Evolutionary conservation across 2,113 vertebrate genomes (phyloP).

Genomic region (Gambusia holbrooki): DNA sequence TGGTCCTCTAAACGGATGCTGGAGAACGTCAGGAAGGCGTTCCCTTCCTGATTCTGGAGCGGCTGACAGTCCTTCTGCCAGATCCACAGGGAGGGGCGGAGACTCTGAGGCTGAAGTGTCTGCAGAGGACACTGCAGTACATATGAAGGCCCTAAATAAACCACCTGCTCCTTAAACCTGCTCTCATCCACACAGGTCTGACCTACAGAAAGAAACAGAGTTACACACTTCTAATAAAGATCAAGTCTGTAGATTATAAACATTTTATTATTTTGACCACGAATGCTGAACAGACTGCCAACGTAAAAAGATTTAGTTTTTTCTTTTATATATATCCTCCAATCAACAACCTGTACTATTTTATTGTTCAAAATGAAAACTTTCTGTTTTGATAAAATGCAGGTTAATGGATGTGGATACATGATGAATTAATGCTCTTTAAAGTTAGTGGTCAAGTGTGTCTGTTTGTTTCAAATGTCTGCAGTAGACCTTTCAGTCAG

Average conservation of each 20-base stretch:
- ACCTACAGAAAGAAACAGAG: conserved; percentile 43
- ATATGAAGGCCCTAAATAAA: conserved; percentile 31
- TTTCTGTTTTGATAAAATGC: too few relatives aligned
- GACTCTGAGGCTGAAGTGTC: neutral
- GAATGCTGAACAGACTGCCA: neutral
- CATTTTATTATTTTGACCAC: neutral
- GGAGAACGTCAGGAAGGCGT: conserved; percentile 57
- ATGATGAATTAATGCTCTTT: too few relatives aligned
- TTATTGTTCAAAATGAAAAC: too few relatives aligned
- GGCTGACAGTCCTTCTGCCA: conserved; percentile 67
- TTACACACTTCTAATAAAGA: neutral
- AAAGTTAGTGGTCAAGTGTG: too few relatives aligned
- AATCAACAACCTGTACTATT: too few relatives aligned
- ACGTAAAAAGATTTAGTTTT: too few relatives aligned
- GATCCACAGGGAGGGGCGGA: conserved; percentile 19
- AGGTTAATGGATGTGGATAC: too few relatives aligned
- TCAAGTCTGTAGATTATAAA: too few relatives aligned
- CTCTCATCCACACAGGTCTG: conserved; percentile 60
- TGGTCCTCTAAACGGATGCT: conserved; percentile 39
- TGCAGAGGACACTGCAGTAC: conserved; percentile 56
- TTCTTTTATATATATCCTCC: too few relatives aligned
- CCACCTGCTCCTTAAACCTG: conserved; percentile 43
- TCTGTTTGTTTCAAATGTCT: too few relatives aligned
- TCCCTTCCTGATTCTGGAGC: conserved; percentile 31
- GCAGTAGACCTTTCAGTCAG: too few relatives aligned